Evolutionary conservation across 2,888 invertebrate species (phyloP).

Genomic region (Encarsia formosa): DNA sequence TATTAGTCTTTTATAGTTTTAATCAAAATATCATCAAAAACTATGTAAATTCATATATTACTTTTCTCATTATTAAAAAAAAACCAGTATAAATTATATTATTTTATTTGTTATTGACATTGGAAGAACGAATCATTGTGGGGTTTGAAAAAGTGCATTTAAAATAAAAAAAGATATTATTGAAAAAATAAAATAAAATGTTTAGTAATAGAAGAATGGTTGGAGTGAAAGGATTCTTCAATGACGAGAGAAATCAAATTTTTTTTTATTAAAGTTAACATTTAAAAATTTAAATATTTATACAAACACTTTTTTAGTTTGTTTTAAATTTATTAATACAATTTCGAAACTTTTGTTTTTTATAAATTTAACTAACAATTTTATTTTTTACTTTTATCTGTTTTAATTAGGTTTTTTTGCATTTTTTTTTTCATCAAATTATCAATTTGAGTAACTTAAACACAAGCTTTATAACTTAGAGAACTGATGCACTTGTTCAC

Average conservation of each 20-base stretch:
- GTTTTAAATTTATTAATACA: neutral
- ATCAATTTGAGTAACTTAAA: no score
- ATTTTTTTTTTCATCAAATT: no score
- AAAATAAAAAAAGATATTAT: neutral
- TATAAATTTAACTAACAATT: no score
- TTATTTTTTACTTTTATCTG: no score
- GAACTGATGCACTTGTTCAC: no score
- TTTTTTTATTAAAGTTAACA: constrained; percentile 13
- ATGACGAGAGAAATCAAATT: constrained; percentile 18
- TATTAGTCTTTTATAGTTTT: constrained; percentile 23
- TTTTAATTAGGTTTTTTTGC: no score
- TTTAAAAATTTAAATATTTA: constrained; percentile 18
- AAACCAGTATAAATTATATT: constrained; percentile 4
- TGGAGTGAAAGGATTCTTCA: constrained; percentile 10
- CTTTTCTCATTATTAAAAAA: constrained; percentile 5
- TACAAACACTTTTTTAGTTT: constrained; percentile 16
- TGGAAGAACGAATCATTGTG: constrained; percentile 3
- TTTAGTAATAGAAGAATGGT: constrained; percentile 3
- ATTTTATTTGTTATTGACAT: constrained; percentile 15
- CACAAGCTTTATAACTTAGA: no score
- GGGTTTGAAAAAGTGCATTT: constrained; percentile 21
- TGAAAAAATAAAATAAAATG: constrained; percentile 1
- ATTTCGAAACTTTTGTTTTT: neutral
- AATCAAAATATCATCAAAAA: constrained; percentile 16
- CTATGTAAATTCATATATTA: constrained; percentile 20